Conservation (phyloP, 2,113 vertebrate genomes). For the Mus spicilegus region DNA sequence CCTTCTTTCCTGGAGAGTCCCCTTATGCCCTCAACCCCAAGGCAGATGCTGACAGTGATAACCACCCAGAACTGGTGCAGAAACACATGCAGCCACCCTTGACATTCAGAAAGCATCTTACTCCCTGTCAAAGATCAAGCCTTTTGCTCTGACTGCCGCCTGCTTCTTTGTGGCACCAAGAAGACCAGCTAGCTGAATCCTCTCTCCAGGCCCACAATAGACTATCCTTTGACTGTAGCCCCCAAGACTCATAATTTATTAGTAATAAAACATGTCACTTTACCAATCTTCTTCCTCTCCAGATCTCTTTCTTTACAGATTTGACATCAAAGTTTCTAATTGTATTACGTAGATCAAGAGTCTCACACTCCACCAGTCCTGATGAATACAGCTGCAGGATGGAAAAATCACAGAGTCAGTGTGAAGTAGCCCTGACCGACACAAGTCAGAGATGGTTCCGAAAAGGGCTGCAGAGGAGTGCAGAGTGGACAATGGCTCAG, state of each 20-base stretch:
- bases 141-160: neutral
- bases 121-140: neutral
- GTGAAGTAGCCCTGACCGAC: neutral
- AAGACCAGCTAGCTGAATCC: neutral
- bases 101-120: neutral
- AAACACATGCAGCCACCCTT: neutral
- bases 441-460: neutral
- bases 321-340: slow-evolving; percentile 85
- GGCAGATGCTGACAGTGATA: neutral
- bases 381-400: slow-evolving; percentile 87
- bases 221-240: slow-evolving; percentile 7
- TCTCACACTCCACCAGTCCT: slow-evolving; percentile 86
- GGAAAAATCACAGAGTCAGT: rapidly evolving
- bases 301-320: slow-evolving; percentile 86
- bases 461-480: neutral
- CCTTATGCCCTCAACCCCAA: neutral
- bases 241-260: neutral
- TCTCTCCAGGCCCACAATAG: neutral
- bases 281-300: slow-evolving; percentile 88
- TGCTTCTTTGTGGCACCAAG: neutral
- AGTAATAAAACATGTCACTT: slow-evolving; percentile 68
- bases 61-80: neutral
- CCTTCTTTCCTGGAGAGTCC: neutral
- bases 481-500: neutral
- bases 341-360: slow-evolving; percentile 64